A percentile compares a stretch with the other conserved stretches of the same genome.
Evolutionary conservation across 2,797 vertebrate species (phyloP).

Genomic region (Brachyrhaphis roseni): DNA sequence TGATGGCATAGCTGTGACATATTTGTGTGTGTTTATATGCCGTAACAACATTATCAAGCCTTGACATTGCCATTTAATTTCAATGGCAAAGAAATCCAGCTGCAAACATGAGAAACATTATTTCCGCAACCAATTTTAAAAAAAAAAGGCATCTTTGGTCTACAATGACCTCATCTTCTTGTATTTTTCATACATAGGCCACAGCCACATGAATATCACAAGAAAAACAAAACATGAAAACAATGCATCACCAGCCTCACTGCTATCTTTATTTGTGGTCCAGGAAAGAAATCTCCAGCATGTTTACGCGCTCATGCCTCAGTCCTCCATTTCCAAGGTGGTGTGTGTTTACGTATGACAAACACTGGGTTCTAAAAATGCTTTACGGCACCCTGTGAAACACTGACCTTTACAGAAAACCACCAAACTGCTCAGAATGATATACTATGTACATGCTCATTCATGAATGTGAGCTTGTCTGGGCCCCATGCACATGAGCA

Average conservation of each 20-base stretch:
- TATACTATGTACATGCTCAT: slow-evolving; percentile 34
- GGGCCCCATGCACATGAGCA: not conserved
- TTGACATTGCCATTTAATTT: slow-evolving; percentile 17
- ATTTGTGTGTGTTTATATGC: not conserved
- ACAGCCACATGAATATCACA: slow-evolving; percentile 1
- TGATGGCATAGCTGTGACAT: not conserved
- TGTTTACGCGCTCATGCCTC: slow-evolving; percentile 13
- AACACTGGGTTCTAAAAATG: slow-evolving; percentile 57
- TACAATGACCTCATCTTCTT: slow-evolving; percentile 20
- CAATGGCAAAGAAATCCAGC: slow-evolving; percentile 19
- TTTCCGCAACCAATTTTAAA: slow-evolving; percentile 29
- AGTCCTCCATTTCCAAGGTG: slow-evolving; percentile 31
- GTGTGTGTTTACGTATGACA: slow-evolving; percentile 51
- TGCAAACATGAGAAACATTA: slow-evolving; percentile 26
- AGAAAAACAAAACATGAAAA: not conserved
- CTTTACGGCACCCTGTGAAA: slow-evolving; percentile 60
- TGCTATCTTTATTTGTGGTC: slow-evolving; percentile 2
- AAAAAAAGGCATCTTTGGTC: slow-evolving; percentile 3
- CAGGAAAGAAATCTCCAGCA: slow-evolving; percentile 9
- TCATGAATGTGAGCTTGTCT: not conserved
- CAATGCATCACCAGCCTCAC: slow-evolving; percentile 6
- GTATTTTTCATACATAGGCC: slow-evolving; percentile 4
- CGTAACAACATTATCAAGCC: not conserved
- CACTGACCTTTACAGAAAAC: slow-evolving; percentile 72
- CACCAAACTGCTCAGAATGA: slow-evolving; percentile 59